These are phyloP conservation scores for Sesia bembeciformis DNA, from an alignment of 2,888 invertebrate species.

Conservation along the genomic window DNA sequence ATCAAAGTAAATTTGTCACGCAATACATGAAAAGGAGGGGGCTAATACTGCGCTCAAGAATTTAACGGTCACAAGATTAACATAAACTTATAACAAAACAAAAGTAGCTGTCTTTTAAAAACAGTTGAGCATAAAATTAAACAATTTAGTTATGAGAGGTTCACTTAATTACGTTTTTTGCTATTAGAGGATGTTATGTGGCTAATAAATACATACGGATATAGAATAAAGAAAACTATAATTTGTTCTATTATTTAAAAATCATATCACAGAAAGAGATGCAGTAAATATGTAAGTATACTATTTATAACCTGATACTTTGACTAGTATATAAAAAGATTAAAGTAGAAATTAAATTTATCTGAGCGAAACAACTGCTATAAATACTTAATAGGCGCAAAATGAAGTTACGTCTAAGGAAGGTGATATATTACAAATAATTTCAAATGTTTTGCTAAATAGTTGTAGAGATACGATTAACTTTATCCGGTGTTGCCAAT, in stretches of 20 bases:
- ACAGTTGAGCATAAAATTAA: slow-evolving; percentile 25
- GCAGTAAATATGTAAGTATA: slow-evolving; percentile 39
- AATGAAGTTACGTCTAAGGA: too few relatives aligned
- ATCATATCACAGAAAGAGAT: slow-evolving; percentile 60
- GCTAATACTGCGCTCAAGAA: too few relatives aligned
- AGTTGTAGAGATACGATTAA: too few relatives aligned
- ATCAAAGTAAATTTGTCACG: too few relatives aligned
- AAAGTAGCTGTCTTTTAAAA: slow-evolving; percentile 5
- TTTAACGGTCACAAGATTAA: too few relatives aligned
- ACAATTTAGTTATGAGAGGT: neutral
- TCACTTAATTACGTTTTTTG: slow-evolving; percentile 10
- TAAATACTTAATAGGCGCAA: too few relatives aligned
- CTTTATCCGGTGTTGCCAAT: too few relatives aligned
- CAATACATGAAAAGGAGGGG: too few relatives aligned
- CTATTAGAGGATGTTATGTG: slow-evolving; percentile 53
- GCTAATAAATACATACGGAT: slow-evolving; percentile 38
- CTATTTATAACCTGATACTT: slow-evolving; percentile 38
- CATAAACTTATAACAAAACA: slow-evolving; percentile 10
- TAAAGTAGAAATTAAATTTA: slow-evolving; percentile 8
- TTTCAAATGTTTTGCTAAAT: too few relatives aligned
- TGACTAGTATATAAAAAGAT: slow-evolving; percentile 54
- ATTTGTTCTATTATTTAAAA: slow-evolving; percentile 53
- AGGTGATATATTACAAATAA: too few relatives aligned
- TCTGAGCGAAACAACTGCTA: neutral
- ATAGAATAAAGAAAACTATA: slow-evolving; percentile 15